Evolutionary conservation across 2,888 invertebrate species (phyloP).

Genomic region (Mesoligia furuncula): DNA sequence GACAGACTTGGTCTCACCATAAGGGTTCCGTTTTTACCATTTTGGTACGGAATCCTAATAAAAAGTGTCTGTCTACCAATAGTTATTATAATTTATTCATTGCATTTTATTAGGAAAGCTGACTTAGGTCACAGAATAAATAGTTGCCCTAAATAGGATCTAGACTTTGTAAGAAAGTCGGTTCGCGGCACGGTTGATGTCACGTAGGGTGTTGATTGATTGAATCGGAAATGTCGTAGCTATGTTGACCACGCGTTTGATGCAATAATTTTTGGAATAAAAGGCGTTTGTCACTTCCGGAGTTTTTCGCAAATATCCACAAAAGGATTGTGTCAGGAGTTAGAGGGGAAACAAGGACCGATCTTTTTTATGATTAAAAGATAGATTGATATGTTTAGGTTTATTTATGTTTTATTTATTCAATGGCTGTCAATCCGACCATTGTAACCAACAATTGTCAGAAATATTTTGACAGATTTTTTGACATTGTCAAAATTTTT

Average conservation of each 20-base stretch:
- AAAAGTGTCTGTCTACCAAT: neutral
- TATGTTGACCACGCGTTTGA: slow-evolving; percentile 21
- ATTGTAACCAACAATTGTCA: too few relatives aligned
- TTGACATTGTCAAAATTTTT: too few relatives aligned
- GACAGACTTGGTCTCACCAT: too few relatives aligned
- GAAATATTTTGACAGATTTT: too few relatives aligned
- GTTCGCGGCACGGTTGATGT: slow-evolving; percentile 58
- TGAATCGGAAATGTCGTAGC: slow-evolving; percentile 35
- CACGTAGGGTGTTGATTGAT: slow-evolving; percentile 40
- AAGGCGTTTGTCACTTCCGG: neutral
- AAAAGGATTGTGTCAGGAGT: neutral
- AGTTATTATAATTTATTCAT: slow-evolving; percentile 34
- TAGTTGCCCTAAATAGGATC: slow-evolving; percentile 45
- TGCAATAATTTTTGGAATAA: neutral
- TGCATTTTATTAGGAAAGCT: slow-evolving; percentile 28
- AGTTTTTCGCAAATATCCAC: neutral
- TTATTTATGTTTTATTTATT: too few relatives aligned
- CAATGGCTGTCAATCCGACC: too few relatives aligned
- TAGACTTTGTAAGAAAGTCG: slow-evolving; percentile 60
- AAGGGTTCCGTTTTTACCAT: too few relatives aligned
- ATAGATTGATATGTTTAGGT: too few relatives aligned
- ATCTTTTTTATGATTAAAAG: too few relatives aligned
- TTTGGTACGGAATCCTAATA: too few relatives aligned
- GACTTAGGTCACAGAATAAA: too few relatives aligned
- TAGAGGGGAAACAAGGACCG: neutral